Base-by-base conservation (phyloP, 2,113 vertebrate genomes). In the Poeciliopsis retropinna region DNA sequence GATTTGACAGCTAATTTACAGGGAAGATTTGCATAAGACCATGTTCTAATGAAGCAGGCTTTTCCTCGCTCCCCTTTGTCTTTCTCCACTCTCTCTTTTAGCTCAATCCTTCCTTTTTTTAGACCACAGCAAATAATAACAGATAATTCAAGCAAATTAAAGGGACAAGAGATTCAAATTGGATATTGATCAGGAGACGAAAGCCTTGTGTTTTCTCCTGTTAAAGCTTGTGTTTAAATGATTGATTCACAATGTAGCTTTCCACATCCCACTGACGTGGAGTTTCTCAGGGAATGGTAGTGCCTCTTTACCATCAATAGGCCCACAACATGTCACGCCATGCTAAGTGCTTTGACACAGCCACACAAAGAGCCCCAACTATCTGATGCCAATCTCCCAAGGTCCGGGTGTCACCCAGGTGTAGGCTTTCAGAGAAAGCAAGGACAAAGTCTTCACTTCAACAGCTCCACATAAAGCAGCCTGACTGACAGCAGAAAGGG, bases 1-100 rank as follows among this genome's bases (percentile, higher is more conserved):
- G 89, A 93, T 91, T 89, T 92, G 91, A 93, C 92, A 90, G 93
- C 91, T 93, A 92, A 94, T 94, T 94, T 92, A 92, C 87, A 76
- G 79, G 88, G 85, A 85, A 92, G 93, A 94, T 94, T 92, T 93
- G 89, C 91, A 93, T 93, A 82, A 78, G 87, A 86, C 82, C 83
- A 67, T 28, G 60, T 4, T 73, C 91, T 94, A 93, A 94, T 93
- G 91, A 92, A 85, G 72, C 73, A 69, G 81, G 87, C 83, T 91
- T 88, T 89, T 81, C 78, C 85, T 72, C 73, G 44, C 70, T 39
- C 17, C 74, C 77, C 80, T 87, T 89, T 92, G 87, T 93, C 89
- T 92, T 85, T 77, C 74, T 22, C 22, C 2, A 15, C 69, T 76
- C 85, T 86, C 83, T 85, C 70, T 62, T 66, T 68, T 17, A 8